Conservation (phyloP, 2,797 vertebrate species). For the Enoplosus armatus region DNA sequence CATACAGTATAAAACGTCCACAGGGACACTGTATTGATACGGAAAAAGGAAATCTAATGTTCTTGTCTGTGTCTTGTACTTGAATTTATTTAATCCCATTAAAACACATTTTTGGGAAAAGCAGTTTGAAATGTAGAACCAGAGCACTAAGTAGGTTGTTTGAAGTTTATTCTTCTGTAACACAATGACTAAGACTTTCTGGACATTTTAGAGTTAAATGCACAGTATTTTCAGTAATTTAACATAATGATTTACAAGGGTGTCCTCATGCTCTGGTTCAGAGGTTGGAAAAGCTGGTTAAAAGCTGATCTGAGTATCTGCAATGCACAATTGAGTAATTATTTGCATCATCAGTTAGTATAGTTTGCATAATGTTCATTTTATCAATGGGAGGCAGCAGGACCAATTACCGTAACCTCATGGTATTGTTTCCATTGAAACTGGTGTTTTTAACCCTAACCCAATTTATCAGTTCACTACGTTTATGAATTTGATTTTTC, state of each 20-base stretch:
- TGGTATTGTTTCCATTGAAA: not conserved
- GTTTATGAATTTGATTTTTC: constrained; percentile 59
- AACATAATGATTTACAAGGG: not conserved
- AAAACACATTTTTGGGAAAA: not conserved
- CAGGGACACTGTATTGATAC: not conserved
- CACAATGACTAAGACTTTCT: not conserved
- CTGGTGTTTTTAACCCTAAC: not conserved
- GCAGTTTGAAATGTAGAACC: not conserved
- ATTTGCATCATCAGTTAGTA: not conserved
- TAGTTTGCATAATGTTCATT: not conserved
- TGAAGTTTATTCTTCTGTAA: not conserved
- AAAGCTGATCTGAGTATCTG: not conserved
- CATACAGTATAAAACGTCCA: not conserved
- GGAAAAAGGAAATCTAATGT: not conserved
- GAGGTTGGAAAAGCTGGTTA: not conserved
- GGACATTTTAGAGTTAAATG: not conserved
- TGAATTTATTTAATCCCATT: not conserved
- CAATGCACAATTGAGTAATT: constrained; percentile 2
- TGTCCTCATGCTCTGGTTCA: not conserved
- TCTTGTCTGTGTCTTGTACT: not conserved
- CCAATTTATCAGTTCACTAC: not conserved
- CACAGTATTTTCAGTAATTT: not conserved
- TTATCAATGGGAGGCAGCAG: not conserved
- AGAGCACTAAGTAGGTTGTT: not conserved
- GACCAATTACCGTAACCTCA: not conserved